A percentile compares a stretch with the other conserved stretches of the same genome.
Conservation (phyloP, 2,797 vertebrate species). For the Gallinago nigripennis region DNA sequence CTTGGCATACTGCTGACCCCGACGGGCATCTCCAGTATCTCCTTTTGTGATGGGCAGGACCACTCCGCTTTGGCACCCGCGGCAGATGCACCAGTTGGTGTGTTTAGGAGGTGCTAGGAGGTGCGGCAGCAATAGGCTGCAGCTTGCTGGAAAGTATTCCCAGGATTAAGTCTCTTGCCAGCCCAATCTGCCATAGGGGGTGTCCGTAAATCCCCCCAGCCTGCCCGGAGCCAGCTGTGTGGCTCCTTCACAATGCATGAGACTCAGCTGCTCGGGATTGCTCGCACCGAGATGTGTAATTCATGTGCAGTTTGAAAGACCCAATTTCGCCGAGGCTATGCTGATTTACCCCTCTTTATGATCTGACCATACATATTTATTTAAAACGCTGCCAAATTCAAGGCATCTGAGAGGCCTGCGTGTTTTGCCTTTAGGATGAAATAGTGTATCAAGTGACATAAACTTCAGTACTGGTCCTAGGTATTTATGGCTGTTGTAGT, state of each 20-base stretch:
- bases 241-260: not conserved
- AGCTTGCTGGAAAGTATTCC: not conserved
- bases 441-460: not conserved
- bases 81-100: not conserved
- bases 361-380: not conserved
- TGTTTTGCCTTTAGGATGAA: not conserved
- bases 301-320: not conserved
- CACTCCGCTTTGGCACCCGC: not conserved
- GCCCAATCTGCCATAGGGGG: not conserved
- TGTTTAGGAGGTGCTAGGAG: not conserved
- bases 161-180: not conserved
- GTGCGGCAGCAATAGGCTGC: not conserved
- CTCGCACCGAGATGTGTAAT: fast-evolving
- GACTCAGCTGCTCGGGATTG: not conserved
- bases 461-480: not conserved
- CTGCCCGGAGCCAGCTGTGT: not conserved
- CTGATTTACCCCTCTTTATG: not conserved
- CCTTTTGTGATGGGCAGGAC: not conserved
- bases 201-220: not conserved
- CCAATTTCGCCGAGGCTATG: not conserved
- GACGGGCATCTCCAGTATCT: not conserved
- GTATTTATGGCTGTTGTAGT: not conserved
- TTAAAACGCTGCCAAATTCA: not conserved
- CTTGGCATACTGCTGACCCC: not conserved
- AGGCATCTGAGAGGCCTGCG: not conserved